Base-by-base conservation (phyloP, 2,797 vertebrate genomes). In the Gymnothorax javanicus region DNA sequence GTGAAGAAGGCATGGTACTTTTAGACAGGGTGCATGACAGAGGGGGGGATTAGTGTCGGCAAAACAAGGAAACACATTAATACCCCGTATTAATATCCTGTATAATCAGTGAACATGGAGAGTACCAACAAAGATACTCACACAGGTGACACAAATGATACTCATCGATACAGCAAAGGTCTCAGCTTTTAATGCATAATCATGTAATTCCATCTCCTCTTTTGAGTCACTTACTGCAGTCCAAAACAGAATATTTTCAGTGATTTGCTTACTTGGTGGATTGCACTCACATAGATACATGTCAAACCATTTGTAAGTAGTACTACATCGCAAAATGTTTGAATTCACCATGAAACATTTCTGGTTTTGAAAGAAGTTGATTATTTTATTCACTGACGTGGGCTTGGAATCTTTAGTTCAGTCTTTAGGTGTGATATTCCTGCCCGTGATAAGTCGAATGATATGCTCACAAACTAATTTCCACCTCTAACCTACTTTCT, bases 1-100 rank as follows among this genome's bases (percentile, higher is more conserved):
- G 90, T 87, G 92, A 94, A 90, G 89, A 90, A 88, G 86, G 82
- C 81, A 69, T 8, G 60, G 59, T 87, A 75, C 91, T 86, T 86
- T 89, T 89, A 88, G 90, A 90, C 12, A 89, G 88, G 82, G 50
- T 50, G 5, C 23, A n/a, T 57, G 13, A 90, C 86, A 83, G 59
- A 88, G 87, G 82, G 56, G 91, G 82, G 90, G 88, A 89, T 52
- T 33, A 77, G 25, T 84, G 64, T 75, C 67, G 62, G 75, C 79
- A 83, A 85, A 92, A 92, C 91, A 92, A 50, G 54, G 75, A 79
- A 79, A 79, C 75, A 54, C 75, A 79, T 79, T 79, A 54, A 54
- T 79, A 79, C 54, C 75, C 50, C 23, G 75, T 43, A 79, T 54
- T 79, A 54, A 54, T 79, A 79, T 79, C 75, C 75, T 79, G 75